phyloP scores from a whole-genome alignment of 2,113 vertebrate genomes.

The Spizaetus ornatus region DNA sequence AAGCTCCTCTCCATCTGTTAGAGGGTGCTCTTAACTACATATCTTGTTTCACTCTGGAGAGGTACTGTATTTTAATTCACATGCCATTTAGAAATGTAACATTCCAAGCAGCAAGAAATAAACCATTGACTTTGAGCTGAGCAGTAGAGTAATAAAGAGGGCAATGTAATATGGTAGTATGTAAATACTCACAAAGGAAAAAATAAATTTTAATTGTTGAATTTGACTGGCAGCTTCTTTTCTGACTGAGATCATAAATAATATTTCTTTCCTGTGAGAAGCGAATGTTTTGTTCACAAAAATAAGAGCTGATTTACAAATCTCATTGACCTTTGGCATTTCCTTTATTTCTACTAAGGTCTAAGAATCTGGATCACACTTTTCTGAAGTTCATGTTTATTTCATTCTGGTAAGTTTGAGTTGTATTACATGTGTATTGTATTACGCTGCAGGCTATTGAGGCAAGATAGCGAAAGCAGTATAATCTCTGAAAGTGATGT shows the following conservation, averaged over 20 bases:
- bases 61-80: not conserved
- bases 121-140: not conserved
- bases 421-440: not conserved
- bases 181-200: not conserved
- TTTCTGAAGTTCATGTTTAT: not conserved
- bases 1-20: constrained; percentile 5
- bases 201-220: not conserved
- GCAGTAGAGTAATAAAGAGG: not conserved
- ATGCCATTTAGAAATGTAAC: not conserved
- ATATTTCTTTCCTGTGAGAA: not conserved
- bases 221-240: not conserved
- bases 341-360: not conserved
- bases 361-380: not conserved
- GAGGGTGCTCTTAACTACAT: not conserved
- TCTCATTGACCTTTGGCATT: not conserved
- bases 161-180: not conserved
- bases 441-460: not conserved
- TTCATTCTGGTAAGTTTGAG: not conserved
- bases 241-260: not conserved
- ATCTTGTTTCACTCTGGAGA: not conserved
- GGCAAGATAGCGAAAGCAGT: not conserved
- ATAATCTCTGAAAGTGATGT: not conserved
- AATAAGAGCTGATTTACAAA: not conserved
- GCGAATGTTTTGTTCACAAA: not conserved
- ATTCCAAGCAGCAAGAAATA: not conserved